Conservation (phyloP, 2,113 vertebrate genomes). For the Barbus barbus region DNA sequence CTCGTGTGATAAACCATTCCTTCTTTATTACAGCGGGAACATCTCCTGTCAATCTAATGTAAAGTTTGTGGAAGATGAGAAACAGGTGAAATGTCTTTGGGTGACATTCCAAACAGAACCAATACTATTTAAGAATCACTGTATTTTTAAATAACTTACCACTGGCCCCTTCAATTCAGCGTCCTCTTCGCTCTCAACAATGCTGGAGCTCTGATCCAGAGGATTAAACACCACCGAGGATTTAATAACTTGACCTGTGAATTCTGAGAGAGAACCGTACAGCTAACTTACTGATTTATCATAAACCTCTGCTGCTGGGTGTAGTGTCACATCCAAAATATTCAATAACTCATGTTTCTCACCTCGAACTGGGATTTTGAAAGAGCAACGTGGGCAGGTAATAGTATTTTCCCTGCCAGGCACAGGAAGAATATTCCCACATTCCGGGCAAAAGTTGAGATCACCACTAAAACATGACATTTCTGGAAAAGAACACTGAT, state of each 20-base stretch:
- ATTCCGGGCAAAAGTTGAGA: constrained; percentile 85
- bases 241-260: constrained; percentile 73
- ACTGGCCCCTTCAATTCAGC: constrained; percentile 80
- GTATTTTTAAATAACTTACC: constrained; percentile 70
- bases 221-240: constrained; percentile 78
- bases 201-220: constrained; percentile 57
- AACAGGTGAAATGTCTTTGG: too few species aligned
- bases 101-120: neutral
- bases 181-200: constrained; percentile 59
- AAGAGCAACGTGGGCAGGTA: constrained; percentile 77
- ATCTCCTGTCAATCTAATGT: constrained; percentile 82
- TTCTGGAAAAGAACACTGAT: constrained; percentile 30
- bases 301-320: too few species aligned
- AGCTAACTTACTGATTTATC: neutral
- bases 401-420: constrained; percentile 73
- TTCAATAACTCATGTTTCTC: constrained; percentile 23
- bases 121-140: neutral
- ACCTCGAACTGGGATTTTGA: constrained; percentile 76
- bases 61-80: neutral
- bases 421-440: constrained; percentile 83
- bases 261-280: constrained; percentile 66
- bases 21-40: constrained; percentile 84
- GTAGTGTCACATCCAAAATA: too few species aligned
- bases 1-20: constrained; percentile 89
- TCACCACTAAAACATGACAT: constrained; percentile 79